Evolutionary conservation across 2,797 vertebrate genomes (phyloP), one percentile per base, ranked within the genome.

Genomic region (Micrastur ruficollis): DNA sequence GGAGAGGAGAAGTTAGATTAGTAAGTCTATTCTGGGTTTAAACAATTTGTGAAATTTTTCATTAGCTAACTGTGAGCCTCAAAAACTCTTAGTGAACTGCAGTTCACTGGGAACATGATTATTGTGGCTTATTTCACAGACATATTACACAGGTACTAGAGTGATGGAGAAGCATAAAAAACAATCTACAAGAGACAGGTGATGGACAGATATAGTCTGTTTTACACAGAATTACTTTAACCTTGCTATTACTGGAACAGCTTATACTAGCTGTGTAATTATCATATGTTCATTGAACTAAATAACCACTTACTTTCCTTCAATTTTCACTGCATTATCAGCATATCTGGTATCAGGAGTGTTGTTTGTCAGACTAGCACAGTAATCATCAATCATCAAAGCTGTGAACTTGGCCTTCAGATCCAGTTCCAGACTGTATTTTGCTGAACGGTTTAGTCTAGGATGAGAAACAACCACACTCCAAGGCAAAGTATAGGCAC

Each of bases 341-440:
- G 68, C 74, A 3, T 96, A 97, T 52, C 53, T 53, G 65, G 96
- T 96, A 46, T 95, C 90, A 8, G 98, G 94, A 19, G 98, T 98
- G 87, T 98, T 98, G 36, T 98, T 98, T 88, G 97, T 98, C 96
- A 99, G 98, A 47, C 97, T 88, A 58, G 98, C 96, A 88, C 99
- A 99, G 90, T 98, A 98, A 90, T 98, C 98, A 26, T 99, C 99
- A 3, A 99, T 99, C 32, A 89, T 97, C 87, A 99, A 96, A 40
- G 99, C 99, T 40, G 97, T 92, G 81, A 96, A 98, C 92, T 99
- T 99, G 95, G 99, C 99, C 95, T 97, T 98, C 96, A 99, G 96
- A 86, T 99, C 99, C 93, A 98, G 98, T 89, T 99, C 99, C 42
- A 99, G 96, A 21, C 94, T 96, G 92, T 99, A 99, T 95, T 99